Evolutionary conservation across 2,797 vertebrate species (phyloP).

Genomic region (Cephalopachus bancanus): DNA sequence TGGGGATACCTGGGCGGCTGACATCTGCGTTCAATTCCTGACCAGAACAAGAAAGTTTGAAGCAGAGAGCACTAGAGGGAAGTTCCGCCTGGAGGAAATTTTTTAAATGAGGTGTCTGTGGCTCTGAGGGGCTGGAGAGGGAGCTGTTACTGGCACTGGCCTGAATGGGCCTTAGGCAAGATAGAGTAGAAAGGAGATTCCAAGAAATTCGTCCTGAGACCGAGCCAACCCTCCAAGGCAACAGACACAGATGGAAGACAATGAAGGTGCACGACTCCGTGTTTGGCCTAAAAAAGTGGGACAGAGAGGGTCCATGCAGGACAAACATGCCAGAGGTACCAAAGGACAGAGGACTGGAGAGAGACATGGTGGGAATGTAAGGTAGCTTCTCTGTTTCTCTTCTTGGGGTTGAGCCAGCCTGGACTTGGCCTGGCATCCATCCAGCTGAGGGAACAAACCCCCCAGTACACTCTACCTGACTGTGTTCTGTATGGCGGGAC

Average conservation of each 20-base stretch:
- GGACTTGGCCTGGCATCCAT: neutral
- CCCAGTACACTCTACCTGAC: neutral
- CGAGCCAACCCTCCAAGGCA: neutral
- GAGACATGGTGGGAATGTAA: fast-evolving
- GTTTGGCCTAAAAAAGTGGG: neutral
- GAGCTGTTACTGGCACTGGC: neutral
- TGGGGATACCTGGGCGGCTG: neutral
- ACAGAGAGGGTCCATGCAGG: neutral
- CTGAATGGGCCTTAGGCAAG: neutral
- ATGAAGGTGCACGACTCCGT: neutral
- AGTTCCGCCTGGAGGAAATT: neutral
- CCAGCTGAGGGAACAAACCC: neutral
- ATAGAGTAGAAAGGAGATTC: slow-evolving; percentile 11
- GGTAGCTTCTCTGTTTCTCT: neutral
- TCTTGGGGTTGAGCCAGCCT: neutral
- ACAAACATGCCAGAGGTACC: neutral
- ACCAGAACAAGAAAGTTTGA: neutral
- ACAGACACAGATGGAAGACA: neutral
- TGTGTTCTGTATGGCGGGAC: neutral
- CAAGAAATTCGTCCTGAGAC: neutral
- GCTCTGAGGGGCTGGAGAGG: neutral
- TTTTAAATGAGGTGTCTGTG: slow-evolving; percentile 3
- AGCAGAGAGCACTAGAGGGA: neutral
- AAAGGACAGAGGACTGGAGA: neutral
- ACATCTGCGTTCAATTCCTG: neutral